Base-by-base conservation (phyloP, 1,140 invertebrate species). In the Potamilus streckersoni region DNA sequence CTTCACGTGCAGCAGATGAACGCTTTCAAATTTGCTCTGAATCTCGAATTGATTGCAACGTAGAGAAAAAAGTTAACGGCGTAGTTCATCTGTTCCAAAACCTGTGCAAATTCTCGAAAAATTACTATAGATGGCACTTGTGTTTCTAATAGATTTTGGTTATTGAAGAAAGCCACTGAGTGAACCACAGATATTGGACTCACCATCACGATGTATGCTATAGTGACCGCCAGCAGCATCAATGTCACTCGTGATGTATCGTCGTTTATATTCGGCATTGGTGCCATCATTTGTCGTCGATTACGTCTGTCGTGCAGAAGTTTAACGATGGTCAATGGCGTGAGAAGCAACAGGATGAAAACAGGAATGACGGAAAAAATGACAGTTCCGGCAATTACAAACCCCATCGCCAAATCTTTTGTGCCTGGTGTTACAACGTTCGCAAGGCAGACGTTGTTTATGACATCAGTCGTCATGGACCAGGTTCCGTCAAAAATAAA, bases 21-120 rank as follows among this genome's bases (percentile, higher is more conserved):
- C 0, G 0, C 11, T 49, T 49, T 49, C 6, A 49, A 11, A 49
- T 49, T 49, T 11, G 6, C 11, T 49, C 38, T 49, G 38, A 49
- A 49, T 49, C 38, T 49, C 5, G 38, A 49, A 49, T 49, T 49
- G 38, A 49, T 49, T 49, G 38, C 38, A 12, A 81, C 76, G 63
- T 84, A 84, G 68, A 84, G 68, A 15, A 81, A 78, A 62, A 84
- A 84, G 62, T 84, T 84, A 57, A 81, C 73, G 12, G 79, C 69
- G 69, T 83, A 81, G 63, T 84, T 84, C 16, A 81, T 71, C 49
- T 79, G 81, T 27, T 83, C 83, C 20, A 83, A 49, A 13, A 80
- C 72, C 63, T 80, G 79, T 17, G 79, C 60, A 17, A 81, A 57
- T 17, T 81, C 71, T 15, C 72, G 49, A 55, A 69, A 79, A 23